phyloP scores from a whole-genome alignment of 1,140 invertebrate species.

The Apocrypta bakeri region DNA sequence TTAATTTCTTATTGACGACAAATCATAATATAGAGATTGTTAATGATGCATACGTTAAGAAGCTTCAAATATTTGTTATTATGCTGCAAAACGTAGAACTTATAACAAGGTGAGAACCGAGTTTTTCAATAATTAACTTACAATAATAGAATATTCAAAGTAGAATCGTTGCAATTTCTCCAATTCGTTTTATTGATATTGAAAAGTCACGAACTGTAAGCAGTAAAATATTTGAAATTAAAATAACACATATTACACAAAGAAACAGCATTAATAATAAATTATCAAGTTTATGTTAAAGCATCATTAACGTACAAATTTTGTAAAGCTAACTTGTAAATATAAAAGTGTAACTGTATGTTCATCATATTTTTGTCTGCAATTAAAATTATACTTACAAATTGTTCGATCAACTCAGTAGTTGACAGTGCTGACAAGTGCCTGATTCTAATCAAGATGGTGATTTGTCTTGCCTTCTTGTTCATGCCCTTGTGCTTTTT shows the following conservation, averaged over 20 bases:
- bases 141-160: too few species aligned
- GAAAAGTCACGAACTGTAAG: not conserved
- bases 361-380: conserved; percentile 58
- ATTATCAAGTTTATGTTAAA: conserved; percentile 34
- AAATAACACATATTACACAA: not conserved
- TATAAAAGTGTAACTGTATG: conserved; percentile 41
- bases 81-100: not conserved
- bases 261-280: conserved; percentile 1
- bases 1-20: conserved; percentile 25
- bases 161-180: not conserved
- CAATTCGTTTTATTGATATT: not conserved
- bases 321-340: conserved; percentile 53
- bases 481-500: conserved; percentile 3
- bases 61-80: conserved; percentile 7
- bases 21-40: not conserved
- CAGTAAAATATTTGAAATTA: not conserved
- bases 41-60: conserved; percentile 31
- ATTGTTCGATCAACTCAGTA: conserved; percentile 13
- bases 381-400: conserved; percentile 33
- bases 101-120: too few species aligned
- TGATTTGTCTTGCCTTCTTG: conserved; percentile 28
- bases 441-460: conserved; percentile 46
- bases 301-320: conserved; percentile 49
- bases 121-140: too few species aligned
- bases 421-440: conserved; percentile 51